Evolutionary conservation across 2,888 invertebrate genomes (phyloP).

Genomic region (Ichneumoninae sp.): DNA sequence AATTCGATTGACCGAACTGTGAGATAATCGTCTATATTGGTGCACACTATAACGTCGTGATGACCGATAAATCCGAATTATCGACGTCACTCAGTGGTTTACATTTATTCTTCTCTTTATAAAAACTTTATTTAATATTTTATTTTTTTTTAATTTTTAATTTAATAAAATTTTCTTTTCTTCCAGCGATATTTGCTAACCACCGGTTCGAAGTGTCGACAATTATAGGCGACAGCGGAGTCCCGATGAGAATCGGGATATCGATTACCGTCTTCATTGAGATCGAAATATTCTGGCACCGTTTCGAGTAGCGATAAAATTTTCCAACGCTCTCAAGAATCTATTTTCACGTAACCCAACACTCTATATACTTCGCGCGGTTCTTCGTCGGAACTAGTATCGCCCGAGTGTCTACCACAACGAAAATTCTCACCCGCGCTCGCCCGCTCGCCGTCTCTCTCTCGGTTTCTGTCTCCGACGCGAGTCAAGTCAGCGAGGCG

Average conservation of each 20-base stretch:
- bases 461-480: neutral
- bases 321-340: slow-evolving; percentile 59
- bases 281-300: slow-evolving; percentile 47
- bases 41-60: neutral
- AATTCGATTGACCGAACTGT: neutral
- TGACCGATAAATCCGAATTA: neutral
- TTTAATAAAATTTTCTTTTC: neutral
- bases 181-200: too few species aligned
- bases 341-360: slow-evolving; percentile 71
- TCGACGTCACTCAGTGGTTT: neutral
- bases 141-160: too few species aligned
- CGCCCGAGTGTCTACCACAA: slow-evolving; percentile 10
- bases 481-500: neutral
- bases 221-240: too few species aligned
- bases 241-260: neutral
- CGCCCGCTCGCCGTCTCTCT: neutral
- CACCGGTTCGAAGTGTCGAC: too few species aligned
- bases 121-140: neutral
- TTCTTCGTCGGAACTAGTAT: neutral
- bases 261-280: slow-evolving; percentile 9
- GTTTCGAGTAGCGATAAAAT: slow-evolving; percentile 64
- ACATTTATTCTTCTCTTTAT: neutral
- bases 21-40: neutral
- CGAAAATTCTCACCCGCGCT: slow-evolving; percentile 14
- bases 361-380: slow-evolving; percentile 36